These are phyloP conservation scores for Campaea margaritaria DNA, from an alignment of 2,888 invertebrate species.

Conservation along the genomic window DNA sequence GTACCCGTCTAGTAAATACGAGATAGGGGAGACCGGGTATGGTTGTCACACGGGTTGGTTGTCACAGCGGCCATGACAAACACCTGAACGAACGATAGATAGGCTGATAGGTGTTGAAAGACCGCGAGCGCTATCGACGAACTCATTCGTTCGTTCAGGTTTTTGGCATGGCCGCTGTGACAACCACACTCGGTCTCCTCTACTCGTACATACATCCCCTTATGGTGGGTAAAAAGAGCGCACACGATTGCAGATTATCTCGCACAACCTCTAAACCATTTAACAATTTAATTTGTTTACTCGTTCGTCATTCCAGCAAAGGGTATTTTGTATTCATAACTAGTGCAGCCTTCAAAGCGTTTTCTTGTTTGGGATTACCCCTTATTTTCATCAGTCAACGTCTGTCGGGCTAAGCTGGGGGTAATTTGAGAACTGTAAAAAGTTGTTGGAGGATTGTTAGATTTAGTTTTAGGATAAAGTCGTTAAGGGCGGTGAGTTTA, in stretches of 20 bases:
- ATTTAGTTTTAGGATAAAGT: slow-evolving; percentile 15
- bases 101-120: no score
- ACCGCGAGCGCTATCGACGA: no score
- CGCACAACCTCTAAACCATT: background rate
- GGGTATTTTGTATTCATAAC: slow-evolving; percentile 35
- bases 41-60: no score
- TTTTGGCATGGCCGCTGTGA: no score
- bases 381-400: slow-evolving; percentile 41
- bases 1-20: no score
- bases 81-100: no score
- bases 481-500: slow-evolving; percentile 10
- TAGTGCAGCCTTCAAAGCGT: slow-evolving; percentile 23
- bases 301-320: slow-evolving; percentile 10
- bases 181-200: no score
- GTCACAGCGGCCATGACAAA: no score
- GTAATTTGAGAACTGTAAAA: slow-evolving; percentile 20
- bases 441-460: slow-evolving; percentile 15
- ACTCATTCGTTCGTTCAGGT: no score
- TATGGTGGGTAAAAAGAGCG: no score
- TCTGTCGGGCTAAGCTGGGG: slow-evolving; percentile 29
- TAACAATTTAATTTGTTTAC: slow-evolving; percentile 16
- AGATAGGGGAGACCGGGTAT: no score
- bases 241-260: background rate
- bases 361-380: slow-evolving; percentile 24
- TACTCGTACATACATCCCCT: no score